Evolutionary conservation across 2,797 vertebrate genomes (phyloP).

Genomic region (Tympanoctomys barrerae): DNA sequence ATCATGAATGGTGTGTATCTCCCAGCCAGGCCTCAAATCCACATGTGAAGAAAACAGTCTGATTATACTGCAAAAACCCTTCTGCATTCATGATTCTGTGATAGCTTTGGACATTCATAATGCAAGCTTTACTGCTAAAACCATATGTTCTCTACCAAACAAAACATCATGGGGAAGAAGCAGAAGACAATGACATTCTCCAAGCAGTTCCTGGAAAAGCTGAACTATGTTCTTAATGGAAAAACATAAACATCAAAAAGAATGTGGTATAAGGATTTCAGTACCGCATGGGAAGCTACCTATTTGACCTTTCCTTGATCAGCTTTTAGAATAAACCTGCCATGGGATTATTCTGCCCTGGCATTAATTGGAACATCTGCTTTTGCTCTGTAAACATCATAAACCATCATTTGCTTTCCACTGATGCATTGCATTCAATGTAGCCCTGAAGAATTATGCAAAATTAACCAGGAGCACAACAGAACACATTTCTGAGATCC

Average conservation of each 20-base stretch:
- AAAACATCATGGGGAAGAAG: background rate
- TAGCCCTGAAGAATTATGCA: constrained; percentile 45
- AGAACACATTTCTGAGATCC: background rate
- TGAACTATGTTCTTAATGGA: constrained; percentile 1
- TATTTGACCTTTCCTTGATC: constrained; percentile 76
- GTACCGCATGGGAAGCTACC: background rate
- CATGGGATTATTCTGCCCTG: constrained; percentile 62
- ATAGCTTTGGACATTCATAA: background rate
- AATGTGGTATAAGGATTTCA: background rate
- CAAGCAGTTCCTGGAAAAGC: constrained; percentile 1
- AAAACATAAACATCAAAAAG: background rate
- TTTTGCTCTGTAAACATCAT: constrained; percentile 81
- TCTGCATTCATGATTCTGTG: background rate
- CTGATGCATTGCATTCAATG: constrained; percentile 35
- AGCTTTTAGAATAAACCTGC: constrained; percentile 60
- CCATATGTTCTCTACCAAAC: background rate
- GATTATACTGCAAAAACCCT: background rate
- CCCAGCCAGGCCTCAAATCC: background rate
- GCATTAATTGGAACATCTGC: constrained; percentile 78
- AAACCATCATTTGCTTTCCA: constrained; percentile 79
- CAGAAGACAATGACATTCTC: background rate
- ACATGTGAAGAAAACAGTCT: constrained; percentile 8
- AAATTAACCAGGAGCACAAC: constrained; percentile 50
- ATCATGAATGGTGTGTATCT: accelerated
- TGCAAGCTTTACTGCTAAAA: background rate